phyloP scores from a whole-genome alignment of 1,140 invertebrate species.

The Penaeus vannamei region DNA sequence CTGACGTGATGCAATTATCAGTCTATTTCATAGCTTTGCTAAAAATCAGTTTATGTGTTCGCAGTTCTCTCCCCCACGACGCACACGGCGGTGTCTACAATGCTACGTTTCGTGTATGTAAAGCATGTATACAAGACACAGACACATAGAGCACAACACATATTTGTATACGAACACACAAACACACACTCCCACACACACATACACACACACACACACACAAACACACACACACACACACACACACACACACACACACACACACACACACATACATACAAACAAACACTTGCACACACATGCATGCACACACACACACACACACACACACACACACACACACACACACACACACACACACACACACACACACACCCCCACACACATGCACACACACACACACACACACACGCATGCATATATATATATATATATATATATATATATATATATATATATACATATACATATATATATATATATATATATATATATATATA shows the following conservation, averaged over 20 bases:
- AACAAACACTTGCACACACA: background rate
- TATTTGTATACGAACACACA: background rate
- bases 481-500: background rate
- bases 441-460: background rate
- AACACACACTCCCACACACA: background rate
- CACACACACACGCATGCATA: background rate
- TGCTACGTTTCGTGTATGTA: no score
- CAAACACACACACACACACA: conserved; percentile 29
- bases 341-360: conserved; percentile 31
- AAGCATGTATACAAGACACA: conserved; percentile 1
- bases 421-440: background rate
- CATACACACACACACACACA: conserved; percentile 14
- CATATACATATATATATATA: background rate
- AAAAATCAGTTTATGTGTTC: no score
- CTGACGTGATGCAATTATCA: no score
- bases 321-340: conserved; percentile 11
- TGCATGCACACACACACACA: background rate
- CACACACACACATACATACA: conserved; percentile 18
- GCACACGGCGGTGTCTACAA: no score
- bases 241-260: conserved; percentile 20
- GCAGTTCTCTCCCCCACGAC: no score
- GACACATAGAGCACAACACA: background rate
- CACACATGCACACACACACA: background rate
- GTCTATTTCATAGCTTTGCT: no score
- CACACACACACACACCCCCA: conserved; percentile 22